Evolutionary conservation across 2,888 invertebrate genomes (phyloP), one percentile per base, ranked within the genome.

Genomic region (Meteorus cinctellus): DNA sequence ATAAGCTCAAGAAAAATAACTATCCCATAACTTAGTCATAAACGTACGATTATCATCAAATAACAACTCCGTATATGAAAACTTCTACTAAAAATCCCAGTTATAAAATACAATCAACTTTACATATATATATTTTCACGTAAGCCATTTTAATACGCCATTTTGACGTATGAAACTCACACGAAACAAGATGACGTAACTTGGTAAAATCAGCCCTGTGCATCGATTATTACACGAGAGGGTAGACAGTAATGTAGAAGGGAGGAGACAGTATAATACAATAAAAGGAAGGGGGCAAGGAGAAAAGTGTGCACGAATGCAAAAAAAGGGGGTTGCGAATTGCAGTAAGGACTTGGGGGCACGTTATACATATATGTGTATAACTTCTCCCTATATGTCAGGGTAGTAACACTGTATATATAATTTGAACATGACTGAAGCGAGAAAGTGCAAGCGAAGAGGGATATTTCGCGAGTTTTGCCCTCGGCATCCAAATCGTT

Each of bases 131-230:
- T 34, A n/a, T 34, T 8, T 34, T 8, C 34, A 34, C 12, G 0
- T 10, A 36, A n/a, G 55, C 36, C 41, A 70, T 70, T 70, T 45
- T 60, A 67, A 80, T 79, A 81, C 79, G 82, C 82, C 81, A 83
- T 83, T 80, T 82, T 83, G 81, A 81, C 82, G 80, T 81, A 82
- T 81, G 81, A 77, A 79, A 80, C 75, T 75, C 78, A 79, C 5
- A 55, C 78, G 80, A 82, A 63, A 63, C 6, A 48, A 45, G 45
- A 45, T 41, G 27, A 67, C 41, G 67, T 45, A 41, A 45, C 14
- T 16, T 67, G 24, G 29, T 24, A 48, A 67, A 65, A 67, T 67
- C 48, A 24, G 67, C 67, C 27, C 67, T 16, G 12, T 27, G 45
- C 67, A 67, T 67, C 31, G 41, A 45, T 27, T 62, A 62, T 62